Evolutionary conservation across 1,140 invertebrate species (phyloP), one percentile per base, ranked within the genome.

Genomic region (Lepidurus arcticus): DNA sequence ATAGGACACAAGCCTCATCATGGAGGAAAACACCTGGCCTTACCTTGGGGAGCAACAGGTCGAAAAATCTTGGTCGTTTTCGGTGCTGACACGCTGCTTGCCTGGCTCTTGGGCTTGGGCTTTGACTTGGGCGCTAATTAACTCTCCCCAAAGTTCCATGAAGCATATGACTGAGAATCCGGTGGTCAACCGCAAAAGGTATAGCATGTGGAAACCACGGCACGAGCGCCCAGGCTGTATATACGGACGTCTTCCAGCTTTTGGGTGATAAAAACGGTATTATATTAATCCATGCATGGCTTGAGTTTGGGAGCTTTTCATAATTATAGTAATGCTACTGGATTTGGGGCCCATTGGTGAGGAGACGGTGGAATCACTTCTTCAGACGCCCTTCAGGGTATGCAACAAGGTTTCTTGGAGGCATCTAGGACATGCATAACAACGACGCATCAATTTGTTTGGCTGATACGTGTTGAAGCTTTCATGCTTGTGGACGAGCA

Each of bases 241-340:
- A 65, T 65, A n/a, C 53, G 21, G 53, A 13, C 21, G 53, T 65
- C 16, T 65, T 10, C 16, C 16, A n/a, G 6, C 21, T 13, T 65
- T 13, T 13, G 53, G 53, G 53, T n/a, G 53, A 21, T n/a, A 65
- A 65, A 21, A 16, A 9, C 53, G 53, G 53, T 13, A 65, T 13
- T 65, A 65, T 65, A 65, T 65, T 34, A 34, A 34, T 65, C 53
- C 53, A 65, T 65, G 53, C 53, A n/a, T 65, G 53, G 21, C 47
- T 65, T 65, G 47, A 34, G 24, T 24, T 24, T 24, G 24, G 24
- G 34, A 34, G 34, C 34, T 3, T 34, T 34, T 34, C 3, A 34
- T 34, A 34, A 34, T 34, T 2, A 34, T 4, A 34, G 34, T 34
- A 34, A 34, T 34, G 34, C 3, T 34, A 34, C 34, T 34, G 34